These are phyloP conservation scores for Sympetrum striolatum DNA, from an alignment of 2,888 invertebrate genomes.

Conservation along the genomic window DNA sequence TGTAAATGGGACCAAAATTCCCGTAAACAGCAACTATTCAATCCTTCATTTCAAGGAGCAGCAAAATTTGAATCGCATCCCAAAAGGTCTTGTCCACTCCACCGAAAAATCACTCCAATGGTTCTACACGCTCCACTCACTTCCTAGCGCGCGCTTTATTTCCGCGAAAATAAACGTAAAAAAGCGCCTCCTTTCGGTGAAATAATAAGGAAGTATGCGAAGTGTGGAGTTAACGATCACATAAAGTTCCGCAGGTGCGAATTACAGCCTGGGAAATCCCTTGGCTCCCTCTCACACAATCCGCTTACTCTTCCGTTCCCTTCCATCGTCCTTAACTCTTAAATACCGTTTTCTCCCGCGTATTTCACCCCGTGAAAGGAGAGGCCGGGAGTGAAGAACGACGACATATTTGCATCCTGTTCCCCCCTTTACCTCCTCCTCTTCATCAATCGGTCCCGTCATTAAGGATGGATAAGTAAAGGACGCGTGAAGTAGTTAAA, in stretches of 20 bases:
- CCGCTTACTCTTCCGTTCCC: not conserved
- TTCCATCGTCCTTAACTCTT: not conserved
- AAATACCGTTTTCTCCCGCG: no score
- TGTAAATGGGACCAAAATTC: no score
- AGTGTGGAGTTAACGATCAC: slow-evolving; percentile 32
- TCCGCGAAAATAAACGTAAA: not conserved
- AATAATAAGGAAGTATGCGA: slow-evolving; percentile 38
- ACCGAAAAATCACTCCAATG: no score
- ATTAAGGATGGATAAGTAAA: not conserved
- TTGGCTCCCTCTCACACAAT: not conserved
- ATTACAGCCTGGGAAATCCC: slow-evolving; percentile 16
- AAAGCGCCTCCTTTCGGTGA: not conserved
- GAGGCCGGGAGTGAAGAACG: not conserved
- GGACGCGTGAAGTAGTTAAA: not conserved
- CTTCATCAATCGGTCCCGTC: not conserved
- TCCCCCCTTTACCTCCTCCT: not conserved
- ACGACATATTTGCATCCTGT: not conserved
- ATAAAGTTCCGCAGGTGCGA: slow-evolving; percentile 17
- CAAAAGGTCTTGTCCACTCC: no score
- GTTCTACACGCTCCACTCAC: not conserved
- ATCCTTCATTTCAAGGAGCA: no score
- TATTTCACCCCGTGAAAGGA: not conserved
- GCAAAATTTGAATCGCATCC: no score
- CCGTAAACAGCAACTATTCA: no score
- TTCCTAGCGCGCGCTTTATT: not conserved